Conservation (phyloP, 2,113 vertebrate species). For the Tretioscincus oriximinensis region DNA sequence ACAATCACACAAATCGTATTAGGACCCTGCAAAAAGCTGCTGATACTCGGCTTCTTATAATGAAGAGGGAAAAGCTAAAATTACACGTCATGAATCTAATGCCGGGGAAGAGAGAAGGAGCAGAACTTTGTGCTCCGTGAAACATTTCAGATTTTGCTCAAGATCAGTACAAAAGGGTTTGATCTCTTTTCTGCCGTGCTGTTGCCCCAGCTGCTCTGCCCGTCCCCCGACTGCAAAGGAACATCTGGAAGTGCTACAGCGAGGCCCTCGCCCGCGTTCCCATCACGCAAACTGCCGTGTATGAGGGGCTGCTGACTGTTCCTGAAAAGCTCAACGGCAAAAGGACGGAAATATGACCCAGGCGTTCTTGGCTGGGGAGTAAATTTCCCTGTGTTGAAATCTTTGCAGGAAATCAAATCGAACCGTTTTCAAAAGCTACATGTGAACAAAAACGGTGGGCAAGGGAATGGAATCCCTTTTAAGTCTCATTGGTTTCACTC, state of each 20-base stretch:
- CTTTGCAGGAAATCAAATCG: constrained; percentile 57
- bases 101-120: background rate
- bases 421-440: constrained; percentile 42
- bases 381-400: constrained; percentile 50
- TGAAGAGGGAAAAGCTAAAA: too few species aligned
- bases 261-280: constrained; percentile 42
- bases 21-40: too few species aligned
- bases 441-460: constrained; percentile 27
- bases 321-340: constrained; percentile 23
- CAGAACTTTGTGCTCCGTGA: background rate
- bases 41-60: too few species aligned
- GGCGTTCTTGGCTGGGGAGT: constrained; percentile 51
- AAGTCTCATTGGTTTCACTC: background rate
- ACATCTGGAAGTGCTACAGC: constrained; percentile 65
- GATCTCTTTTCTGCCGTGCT: constrained; percentile 48
- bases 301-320: constrained; percentile 51
- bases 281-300: constrained; percentile 44
- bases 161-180: constrained; percentile 43
- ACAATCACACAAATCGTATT: too few species aligned
- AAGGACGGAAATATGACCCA: constrained; percentile 55
- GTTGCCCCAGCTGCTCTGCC: constrained; percentile 47
- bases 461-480: background rate
- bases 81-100: too few species aligned
- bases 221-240: constrained; percentile 43
- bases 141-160: constrained; percentile 37